Evolutionary conservation across 2,797 vertebrate genomes (phyloP).

Genomic region (Linurgus olivaceus): DNA sequence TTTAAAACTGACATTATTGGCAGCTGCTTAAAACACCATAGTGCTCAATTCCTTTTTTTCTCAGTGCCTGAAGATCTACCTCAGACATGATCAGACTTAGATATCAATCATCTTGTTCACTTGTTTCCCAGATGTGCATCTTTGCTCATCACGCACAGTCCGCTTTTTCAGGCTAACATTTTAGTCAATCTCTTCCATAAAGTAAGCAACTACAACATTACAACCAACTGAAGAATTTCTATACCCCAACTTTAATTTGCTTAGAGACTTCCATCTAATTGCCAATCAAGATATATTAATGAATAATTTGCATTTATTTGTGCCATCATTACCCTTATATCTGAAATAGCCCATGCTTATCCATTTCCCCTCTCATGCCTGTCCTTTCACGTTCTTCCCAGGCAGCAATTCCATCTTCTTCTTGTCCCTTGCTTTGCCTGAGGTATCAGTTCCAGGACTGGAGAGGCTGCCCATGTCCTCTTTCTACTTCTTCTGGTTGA

Average conservation of each 20-base stretch:
- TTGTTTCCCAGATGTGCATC: neutral
- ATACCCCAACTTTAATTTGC: neutral
- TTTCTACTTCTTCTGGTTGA: neutral
- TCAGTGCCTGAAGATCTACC: neutral
- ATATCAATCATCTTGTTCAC: neutral
- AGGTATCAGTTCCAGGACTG: neutral
- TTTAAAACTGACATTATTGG: neutral
- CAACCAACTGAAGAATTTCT: neutral
- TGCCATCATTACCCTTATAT: neutral
- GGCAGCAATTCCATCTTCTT: neutral
- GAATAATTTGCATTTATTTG: neutral
- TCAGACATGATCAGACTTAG: neutral
- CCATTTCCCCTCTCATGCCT: neutral
- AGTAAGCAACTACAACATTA: neutral
- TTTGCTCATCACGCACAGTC: neutral
- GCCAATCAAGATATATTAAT: neutral
- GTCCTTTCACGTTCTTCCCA: neutral
- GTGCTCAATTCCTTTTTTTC: neutral
- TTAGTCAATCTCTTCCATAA: neutral
- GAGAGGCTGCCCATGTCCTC: fast-evolving
- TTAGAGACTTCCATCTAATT: neutral
- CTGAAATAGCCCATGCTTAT: neutral
- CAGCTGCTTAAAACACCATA: neutral
- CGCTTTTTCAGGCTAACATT: neutral
- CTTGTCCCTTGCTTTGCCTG: neutral